phyloP scores from a whole-genome alignment of 2,888 invertebrate species.

The Ischnura elegans region DNA sequence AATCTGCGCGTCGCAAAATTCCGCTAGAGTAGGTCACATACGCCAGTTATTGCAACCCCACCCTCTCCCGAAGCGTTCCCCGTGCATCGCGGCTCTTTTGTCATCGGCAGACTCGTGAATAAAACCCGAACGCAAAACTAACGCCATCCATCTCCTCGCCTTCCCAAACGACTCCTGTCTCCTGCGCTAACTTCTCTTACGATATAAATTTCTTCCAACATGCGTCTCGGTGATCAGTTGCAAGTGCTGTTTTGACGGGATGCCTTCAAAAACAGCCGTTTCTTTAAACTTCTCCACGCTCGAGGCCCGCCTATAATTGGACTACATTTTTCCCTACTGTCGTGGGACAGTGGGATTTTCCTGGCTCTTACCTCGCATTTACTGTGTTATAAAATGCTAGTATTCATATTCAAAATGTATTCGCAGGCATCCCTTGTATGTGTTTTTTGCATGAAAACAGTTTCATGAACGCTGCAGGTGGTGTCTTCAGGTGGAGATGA shows the following conservation, averaged over 20 bases:
- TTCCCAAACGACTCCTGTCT: not conserved
- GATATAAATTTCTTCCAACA: not conserved
- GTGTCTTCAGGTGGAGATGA: no score
- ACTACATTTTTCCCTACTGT: not conserved
- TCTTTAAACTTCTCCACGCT: not conserved
- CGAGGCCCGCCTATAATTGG: not conserved
- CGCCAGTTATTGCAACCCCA: not conserved
- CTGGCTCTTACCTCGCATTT: no score
- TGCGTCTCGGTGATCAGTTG: not conserved
- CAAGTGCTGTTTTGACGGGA: not conserved
- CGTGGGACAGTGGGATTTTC: no score
- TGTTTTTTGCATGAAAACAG: no score
- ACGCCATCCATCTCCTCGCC: not conserved
- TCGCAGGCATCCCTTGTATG: no score
- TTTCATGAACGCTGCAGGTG: no score
- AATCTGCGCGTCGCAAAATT: not conserved
- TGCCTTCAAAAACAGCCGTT: not conserved
- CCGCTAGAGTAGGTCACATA: not conserved
- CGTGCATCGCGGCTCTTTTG: not conserved
- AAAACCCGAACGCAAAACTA: not conserved
- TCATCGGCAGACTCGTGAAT: constrained; percentile 15
- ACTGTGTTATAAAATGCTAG: no score
- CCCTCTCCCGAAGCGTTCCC: no score
- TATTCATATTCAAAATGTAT: no score
- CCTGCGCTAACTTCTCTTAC: not conserved